Conservation (phyloP, 2,797 vertebrate species). For the Rhadinocentrus ornatus region DNA sequence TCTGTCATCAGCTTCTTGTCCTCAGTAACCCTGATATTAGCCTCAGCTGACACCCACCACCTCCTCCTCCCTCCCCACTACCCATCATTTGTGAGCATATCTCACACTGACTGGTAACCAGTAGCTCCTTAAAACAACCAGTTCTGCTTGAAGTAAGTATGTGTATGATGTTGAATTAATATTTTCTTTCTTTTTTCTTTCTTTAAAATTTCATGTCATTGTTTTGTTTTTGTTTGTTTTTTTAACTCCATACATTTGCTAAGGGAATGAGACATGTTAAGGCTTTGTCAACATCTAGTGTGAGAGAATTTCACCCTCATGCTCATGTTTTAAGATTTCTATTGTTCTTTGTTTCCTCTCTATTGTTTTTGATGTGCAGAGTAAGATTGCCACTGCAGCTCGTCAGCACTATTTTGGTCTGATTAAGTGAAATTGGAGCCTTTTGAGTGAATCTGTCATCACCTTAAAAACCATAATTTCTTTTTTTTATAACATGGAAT, state of each 20-base stretch:
- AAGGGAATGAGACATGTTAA: slow-evolving; percentile 43
- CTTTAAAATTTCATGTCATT: slow-evolving; percentile 57
- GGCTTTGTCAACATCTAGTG: slow-evolving; percentile 59
- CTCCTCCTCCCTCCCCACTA: slow-evolving; percentile 31
- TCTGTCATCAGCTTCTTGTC: slow-evolving; percentile 35
- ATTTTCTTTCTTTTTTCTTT: slow-evolving; percentile 42
- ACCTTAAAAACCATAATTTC: slow-evolving; percentile 26
- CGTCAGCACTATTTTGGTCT: slow-evolving; percentile 48
- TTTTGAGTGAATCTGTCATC: slow-evolving; percentile 25
- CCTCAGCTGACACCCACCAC: slow-evolving; percentile 49
- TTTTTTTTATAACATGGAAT: slow-evolving; percentile 12
- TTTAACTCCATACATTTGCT: slow-evolving; percentile 59
- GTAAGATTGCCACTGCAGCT: slow-evolving; percentile 33
- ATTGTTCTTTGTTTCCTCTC: slow-evolving; percentile 61
- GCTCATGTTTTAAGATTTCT: slow-evolving; percentile 53
- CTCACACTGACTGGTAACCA: slow-evolving; percentile 44
- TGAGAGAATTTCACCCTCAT: slow-evolving; percentile 49
- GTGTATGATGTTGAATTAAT: slow-evolving; percentile 59
- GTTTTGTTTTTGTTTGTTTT: slow-evolving; percentile 41
- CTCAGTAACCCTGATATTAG: slow-evolving; percentile 59
- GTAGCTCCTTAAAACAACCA: slow-evolving; percentile 50
- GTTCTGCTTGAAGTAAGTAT: slow-evolving; percentile 62
- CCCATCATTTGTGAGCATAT: slow-evolving; percentile 40
- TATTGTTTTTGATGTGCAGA: slow-evolving; percentile 48
- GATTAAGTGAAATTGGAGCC: slow-evolving; percentile 47